Conservation (phyloP, 2,113 vertebrate species). For the Rhinoderma darwinii region DNA sequence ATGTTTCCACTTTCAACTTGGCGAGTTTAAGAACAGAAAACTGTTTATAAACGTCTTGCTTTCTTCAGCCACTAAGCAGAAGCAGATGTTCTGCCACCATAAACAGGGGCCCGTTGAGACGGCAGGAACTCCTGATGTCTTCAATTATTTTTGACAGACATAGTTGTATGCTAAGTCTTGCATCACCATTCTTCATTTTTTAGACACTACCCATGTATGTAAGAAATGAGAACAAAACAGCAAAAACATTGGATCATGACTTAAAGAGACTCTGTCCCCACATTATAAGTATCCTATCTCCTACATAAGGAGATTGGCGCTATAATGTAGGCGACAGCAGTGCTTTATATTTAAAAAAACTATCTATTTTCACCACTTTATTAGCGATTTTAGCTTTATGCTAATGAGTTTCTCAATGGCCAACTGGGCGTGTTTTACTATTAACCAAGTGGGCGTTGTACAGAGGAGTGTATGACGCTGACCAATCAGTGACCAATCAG, state of each 20-base stretch:
- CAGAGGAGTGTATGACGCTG: no score
- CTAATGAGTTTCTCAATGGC: no score
- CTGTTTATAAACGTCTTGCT: constrained; percentile 41
- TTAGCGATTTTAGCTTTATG: no score
- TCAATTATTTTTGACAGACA: constrained; percentile 46
- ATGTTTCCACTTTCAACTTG: constrained; percentile 55
- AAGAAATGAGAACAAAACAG: not conserved
- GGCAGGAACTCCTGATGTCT: constrained; percentile 28
- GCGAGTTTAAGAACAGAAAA: not conserved
- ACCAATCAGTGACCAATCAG: no score
- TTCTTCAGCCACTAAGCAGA: constrained; percentile 46
- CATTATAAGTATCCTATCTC: no score
- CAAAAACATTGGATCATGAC: not conserved
- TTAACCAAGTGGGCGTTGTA: no score
- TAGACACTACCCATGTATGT: not conserved
- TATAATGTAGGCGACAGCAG: no score
- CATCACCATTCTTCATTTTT: not conserved
- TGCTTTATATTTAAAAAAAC: no score
- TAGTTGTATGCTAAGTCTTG: constrained; percentile 11
- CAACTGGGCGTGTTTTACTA: no score
- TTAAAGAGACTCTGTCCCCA: no score
- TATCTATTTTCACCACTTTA: no score
- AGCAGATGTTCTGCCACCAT: constrained; percentile 45
- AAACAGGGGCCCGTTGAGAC: constrained; percentile 33
- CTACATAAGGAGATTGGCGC: no score